Conservation (phyloP, 2,113 vertebrate species). For the Martes martes region DNA sequence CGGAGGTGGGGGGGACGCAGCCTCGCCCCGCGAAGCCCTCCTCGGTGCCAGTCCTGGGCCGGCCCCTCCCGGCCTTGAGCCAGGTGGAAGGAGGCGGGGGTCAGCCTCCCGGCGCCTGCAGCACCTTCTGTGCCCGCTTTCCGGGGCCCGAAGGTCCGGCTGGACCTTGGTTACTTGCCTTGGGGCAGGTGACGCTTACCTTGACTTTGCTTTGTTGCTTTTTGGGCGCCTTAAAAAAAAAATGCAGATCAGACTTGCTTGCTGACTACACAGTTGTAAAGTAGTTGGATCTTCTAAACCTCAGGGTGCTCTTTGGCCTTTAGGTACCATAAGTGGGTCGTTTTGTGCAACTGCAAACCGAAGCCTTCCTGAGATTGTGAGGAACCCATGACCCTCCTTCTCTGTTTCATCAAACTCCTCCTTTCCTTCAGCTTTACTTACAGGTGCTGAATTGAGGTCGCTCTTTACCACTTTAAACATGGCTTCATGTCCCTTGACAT, state of each 20-base stretch:
- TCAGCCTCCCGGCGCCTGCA: not conserved
- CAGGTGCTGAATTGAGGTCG: not conserved
- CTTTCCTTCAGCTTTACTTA: not conserved
- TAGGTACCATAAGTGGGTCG: not conserved
- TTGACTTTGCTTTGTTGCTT: not conserved
- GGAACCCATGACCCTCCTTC: not conserved
- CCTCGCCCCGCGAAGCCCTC: not conserved
- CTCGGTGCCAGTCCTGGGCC: not conserved
- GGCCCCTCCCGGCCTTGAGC: accelerated
- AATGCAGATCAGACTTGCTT: not conserved
- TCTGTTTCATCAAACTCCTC: not conserved
- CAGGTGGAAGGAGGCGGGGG: not conserved
- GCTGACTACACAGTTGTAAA: not conserved
- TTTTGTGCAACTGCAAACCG: not conserved
- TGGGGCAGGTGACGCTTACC: not conserved
- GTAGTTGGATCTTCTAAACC: not conserved
- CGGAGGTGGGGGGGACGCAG: accelerated
- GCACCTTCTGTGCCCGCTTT: not conserved
- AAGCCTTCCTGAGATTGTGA: not conserved
- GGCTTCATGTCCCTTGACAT: not conserved
- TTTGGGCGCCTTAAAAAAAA: not conserved
- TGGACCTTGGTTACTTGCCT: not conserved
- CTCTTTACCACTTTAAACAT: not conserved
- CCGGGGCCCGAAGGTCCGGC: not conserved
- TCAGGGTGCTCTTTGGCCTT: not conserved